Evolutionary conservation across 2,888 invertebrate genomes (phyloP), one percentile per base, ranked within the genome.

Genomic region (Sericinus montela): DNA sequence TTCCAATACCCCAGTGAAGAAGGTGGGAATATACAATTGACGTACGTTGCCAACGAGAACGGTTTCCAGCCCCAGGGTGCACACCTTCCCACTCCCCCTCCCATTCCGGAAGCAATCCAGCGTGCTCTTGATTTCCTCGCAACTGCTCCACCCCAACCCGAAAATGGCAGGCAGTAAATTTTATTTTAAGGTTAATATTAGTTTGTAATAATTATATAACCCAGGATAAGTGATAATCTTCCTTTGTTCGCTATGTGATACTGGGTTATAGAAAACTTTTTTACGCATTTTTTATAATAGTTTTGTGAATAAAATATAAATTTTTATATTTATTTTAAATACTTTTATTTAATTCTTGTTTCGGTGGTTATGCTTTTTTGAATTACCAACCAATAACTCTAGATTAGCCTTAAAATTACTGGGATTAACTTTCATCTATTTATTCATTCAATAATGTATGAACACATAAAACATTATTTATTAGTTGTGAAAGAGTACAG

Each of bases 11-110:
- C 90, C 1, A 89, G 91, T 37, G 92, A 93, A 0, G 92, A 93
- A 11, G 93, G 93, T 28, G 72, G 80, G 49, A 80, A 75, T 52
- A 91, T 92, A 60, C 88, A 91, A 58, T 65, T 93, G 51, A 80
- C 86, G 1, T 94, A 94, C 77, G 75, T 91, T 32, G 93, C 94
- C 44, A 91, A 94, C 64, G 93, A 94, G 69, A 93, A 93, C 58
- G 93, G 93, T 42, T 93, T 88, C 85, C 92, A 92, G 68, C 92
- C 93, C 7, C 88, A 83, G 60, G 91, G 91, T n/a, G 83, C 83
- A 14, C 91, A 91, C 60, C 69, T 92, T 1, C 92, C 92, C 28
- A 91, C 91, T 1, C 89, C 93, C 23, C 94, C 93, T 34, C 94
- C 94, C 52, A 92, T 93, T 53, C 94, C 94, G 43, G 91, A 87